phyloP scores from a whole-genome alignment of 2,113 vertebrate species.

The Colinus virginianus region DNA sequence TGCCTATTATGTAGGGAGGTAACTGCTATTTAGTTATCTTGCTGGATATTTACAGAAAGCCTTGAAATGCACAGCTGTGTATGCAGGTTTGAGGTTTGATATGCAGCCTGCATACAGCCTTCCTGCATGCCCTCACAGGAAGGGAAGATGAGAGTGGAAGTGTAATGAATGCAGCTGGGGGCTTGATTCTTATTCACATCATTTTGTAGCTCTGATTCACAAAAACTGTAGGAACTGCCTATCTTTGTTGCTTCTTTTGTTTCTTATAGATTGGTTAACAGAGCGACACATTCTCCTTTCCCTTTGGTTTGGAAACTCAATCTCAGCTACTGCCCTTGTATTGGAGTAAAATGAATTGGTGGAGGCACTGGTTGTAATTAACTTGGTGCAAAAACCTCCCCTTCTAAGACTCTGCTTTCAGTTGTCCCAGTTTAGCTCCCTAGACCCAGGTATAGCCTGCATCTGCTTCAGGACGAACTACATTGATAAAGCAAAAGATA shows the following conservation, averaged over 20 bases:
- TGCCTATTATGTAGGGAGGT: accelerated
- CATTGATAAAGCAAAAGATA: constrained; percentile 30
- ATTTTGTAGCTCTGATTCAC: not conserved
- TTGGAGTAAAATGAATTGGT: not conserved
- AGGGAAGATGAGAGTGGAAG: not conserved
- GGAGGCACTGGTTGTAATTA: not conserved
- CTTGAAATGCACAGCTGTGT: not conserved
- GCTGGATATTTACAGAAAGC: not conserved
- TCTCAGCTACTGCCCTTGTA: not conserved
- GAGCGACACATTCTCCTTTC: not conserved
- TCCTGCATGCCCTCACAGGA: not conserved
- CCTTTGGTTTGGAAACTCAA: not conserved
- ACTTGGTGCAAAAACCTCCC: not conserved
- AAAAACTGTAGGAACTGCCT: not conserved
- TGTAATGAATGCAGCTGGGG: not conserved
- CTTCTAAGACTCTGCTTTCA: not conserved
- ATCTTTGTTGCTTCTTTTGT: not conserved
- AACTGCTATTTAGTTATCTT: not conserved
- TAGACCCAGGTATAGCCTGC: not conserved
- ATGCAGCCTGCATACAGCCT: not conserved
- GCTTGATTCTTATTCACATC: not conserved
- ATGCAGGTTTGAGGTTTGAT: not conserved
- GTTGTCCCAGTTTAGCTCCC: not conserved
- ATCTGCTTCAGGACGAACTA: not conserved
- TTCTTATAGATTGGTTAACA: not conserved